Evolutionary conservation across 2,113 vertebrate species (phyloP), one percentile per base, ranked within the genome.

Genomic region (Gobiocypris rarus): DNA sequence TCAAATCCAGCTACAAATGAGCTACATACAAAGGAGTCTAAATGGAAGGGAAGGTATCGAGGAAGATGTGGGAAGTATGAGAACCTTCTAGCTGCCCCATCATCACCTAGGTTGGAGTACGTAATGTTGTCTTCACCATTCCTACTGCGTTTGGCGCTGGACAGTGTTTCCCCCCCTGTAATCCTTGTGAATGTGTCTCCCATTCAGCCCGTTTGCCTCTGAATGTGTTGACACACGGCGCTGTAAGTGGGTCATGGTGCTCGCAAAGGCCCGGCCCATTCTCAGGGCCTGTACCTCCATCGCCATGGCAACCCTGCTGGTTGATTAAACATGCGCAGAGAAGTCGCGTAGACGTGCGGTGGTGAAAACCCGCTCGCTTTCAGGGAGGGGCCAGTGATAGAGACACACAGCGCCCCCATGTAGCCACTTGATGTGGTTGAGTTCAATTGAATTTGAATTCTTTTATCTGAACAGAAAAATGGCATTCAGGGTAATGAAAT

Each of bases 291-390:
- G 94, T 89, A 87, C 92, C 92, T 93, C 71, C 75, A 96, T 99
- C 96, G 96, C 90, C 96, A 97, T 96, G 95, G 94, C 94, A 98
- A 99, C 97, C 90, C 93, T 92, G 93, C 92, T 94, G 96, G 94
- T 96, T 93, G 93, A 96, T 96, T 96, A 96, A 96, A 94, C 96
- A 97, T 96, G 96, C 92, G 93, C 94, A 91, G 92, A 94, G 88
- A 79, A 71, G 92, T 89, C 79, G 89, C 86, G 61, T 89, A 92
- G 84, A 90, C 82, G 88, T 88, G 43, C 88, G 88, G 88, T 90
- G 85, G 79, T 88, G 87, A 85, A 89, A 93, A 91, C 89, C 90
- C 87, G 87, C 88, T 82, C 79, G 86, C 91, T 91, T 89, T 54
- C 91, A 86, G 81, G 79, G 85, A 71, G 86, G 84, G 84, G 82